Evolutionary conservation across 2,888 invertebrate species (phyloP).

Genomic region (Drosophila cognata): DNA sequence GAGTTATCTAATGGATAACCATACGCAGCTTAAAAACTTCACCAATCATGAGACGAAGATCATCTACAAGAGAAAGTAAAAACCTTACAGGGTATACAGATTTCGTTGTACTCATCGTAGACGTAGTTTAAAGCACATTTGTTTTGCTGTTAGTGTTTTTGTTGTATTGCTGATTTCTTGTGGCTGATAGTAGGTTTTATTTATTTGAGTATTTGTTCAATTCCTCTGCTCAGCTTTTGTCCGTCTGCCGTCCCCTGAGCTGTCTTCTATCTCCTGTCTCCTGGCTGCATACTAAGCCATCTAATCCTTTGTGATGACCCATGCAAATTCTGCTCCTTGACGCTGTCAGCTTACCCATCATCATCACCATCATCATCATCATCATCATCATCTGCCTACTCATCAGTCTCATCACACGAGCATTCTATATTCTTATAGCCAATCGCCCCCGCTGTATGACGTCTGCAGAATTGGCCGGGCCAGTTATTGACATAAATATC

Average conservation of each 20-base stretch:
- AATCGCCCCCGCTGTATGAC: conserved; percentile 45
- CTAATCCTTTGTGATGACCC: conserved; percentile 61
- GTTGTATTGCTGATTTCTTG: conserved; percentile 66
- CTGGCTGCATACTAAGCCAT: conserved; percentile 15
- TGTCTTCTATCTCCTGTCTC: conserved; percentile 7
- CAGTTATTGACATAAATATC: conserved; percentile 64
- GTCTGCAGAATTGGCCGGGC: conserved; percentile 18
- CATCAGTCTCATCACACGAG: background rate
- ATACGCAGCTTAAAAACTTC: background rate
- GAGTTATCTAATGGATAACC: background rate
- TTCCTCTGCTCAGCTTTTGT: conserved; percentile 10
- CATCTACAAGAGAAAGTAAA: background rate
- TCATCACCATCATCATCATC: conserved; percentile 46
- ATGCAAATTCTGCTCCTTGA: conserved; percentile 56
- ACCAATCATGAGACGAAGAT: background rate
- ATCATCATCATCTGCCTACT: conserved; percentile 45
- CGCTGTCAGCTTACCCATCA: conserved; percentile 44
- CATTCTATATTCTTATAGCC: conserved; percentile 18
- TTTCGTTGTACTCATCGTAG: background rate
- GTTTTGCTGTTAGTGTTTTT: conserved; percentile 15
- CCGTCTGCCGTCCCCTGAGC: background rate
- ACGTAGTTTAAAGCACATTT: conserved; percentile 28
- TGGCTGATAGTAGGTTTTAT: conserved; percentile 75
- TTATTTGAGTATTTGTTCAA: conserved; percentile 60
- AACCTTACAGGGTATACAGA: conserved; percentile 29